Conservation (phyloP, 2,888 invertebrate species). For the Harpagoxenus sublaevis region DNA sequence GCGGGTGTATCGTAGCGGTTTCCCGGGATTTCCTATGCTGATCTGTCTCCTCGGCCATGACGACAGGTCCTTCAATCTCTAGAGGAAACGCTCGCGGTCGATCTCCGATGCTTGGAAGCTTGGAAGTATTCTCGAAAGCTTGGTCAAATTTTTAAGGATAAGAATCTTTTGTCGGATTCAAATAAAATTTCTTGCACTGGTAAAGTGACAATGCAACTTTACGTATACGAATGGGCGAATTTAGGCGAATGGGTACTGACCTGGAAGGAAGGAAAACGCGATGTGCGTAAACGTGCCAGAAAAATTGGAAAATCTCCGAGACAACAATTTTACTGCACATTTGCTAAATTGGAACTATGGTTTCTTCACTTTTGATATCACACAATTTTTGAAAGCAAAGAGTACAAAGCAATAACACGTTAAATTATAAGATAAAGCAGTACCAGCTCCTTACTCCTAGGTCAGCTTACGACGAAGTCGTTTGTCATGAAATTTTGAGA, state of each 20-base stretch:
- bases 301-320: not conserved
- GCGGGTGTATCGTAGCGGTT: slow-evolving; percentile 56
- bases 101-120: slow-evolving; percentile 6
- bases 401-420: not conserved
- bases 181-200: slow-evolving; percentile 20
- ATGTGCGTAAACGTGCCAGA: slow-evolving; percentile 21
- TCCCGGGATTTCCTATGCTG: slow-evolving; percentile 56
- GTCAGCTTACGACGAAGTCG: not conserved
- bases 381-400: not conserved
- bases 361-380: not conserved
- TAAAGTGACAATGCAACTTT: slow-evolving; percentile 20
- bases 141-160: slow-evolving; percentile 23
- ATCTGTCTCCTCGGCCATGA: slow-evolving; percentile 5
- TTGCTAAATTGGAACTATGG: slow-evolving; percentile 18
- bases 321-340: slow-evolving; percentile 28
- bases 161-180: slow-evolving; percentile 42
- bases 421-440: slow-evolving; percentile 4
- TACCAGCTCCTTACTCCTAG: not conserved
- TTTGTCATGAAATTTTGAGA: slow-evolving; percentile 30
- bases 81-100: slow-evolving; percentile 40
- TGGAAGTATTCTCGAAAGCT: slow-evolving; percentile 14
- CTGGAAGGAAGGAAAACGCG: slow-evolving; percentile 9
- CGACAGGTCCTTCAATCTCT: slow-evolving; percentile 12
- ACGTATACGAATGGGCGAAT: slow-evolving; percentile 22
- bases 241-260: slow-evolving; percentile 18